Evolutionary conservation across 2,888 invertebrate genomes (phyloP), one percentile per base, ranked within the genome.

Genomic region (Dendrolimus houi): DNA sequence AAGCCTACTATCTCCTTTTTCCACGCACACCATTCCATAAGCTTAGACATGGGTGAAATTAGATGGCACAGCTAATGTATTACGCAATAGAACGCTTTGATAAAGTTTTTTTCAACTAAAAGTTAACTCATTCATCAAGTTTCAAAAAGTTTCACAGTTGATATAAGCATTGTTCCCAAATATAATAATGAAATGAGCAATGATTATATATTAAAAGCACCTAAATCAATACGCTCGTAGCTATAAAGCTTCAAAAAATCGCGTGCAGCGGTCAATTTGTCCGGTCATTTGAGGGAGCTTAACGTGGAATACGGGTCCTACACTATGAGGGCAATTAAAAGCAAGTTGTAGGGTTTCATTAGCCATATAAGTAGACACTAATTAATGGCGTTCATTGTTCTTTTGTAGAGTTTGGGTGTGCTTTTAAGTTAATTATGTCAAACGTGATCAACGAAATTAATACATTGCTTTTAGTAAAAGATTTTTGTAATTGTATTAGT

Each of bases 231-330:
- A 59, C 54, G 2, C 9, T n/a, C 3, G 47, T 47, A 10, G 47
- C 12, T 47, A 47, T 47, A 47, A 47, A 47, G 47, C 47, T 47
- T 74, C 70, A 67, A 75, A 76, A 71, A 68, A 80, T 89, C 78
- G 89, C 89, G 88, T 89, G 89, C 73, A 77, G 74, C 76, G 77
- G 80, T 85, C 85, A 89, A 87, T 88, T 89, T 87, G 86, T 81
- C 77, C 76, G 83, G 81, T 85, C 85, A 83, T 84, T 87, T 81
- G 79, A 75, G 78, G 79, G 81, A 77, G 73, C 73, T 64, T 73
- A 73, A 76, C 75, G 66, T 73, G 74, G 81, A 80, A 82, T 84
- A 84, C 80, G 86, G 85, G 84, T 47, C 47, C 75, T 72, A 67
- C 68, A 69, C 69, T 69, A 73, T 77, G 73, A 76, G 72, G 78